Conservation (phyloP, 2,888 invertebrate genomes). For the Melanophora roralis region DNA sequence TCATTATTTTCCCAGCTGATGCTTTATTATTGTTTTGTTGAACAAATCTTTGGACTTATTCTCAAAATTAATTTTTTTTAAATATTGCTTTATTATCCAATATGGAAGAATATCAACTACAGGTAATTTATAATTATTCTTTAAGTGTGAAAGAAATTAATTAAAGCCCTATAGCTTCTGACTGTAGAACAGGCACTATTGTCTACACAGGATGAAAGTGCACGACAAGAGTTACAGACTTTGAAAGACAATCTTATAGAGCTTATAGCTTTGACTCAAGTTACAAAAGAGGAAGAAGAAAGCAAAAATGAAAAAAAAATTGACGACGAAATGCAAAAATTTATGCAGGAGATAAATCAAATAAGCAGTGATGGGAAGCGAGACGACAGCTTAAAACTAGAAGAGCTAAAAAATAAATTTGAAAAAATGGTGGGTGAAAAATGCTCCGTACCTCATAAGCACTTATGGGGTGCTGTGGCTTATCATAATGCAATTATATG, state of each 20-base stretch:
- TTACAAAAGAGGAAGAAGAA: constrained; percentile 73
- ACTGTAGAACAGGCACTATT: constrained; percentile 82
- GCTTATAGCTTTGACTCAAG: constrained; percentile 83
- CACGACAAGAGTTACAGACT: constrained; percentile 79
- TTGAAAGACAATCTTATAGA: constrained; percentile 83
- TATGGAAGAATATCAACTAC: constrained; percentile 67
- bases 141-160: not conserved
- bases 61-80: constrained; percentile 22
- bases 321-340: constrained; percentile 73
- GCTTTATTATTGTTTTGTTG: not conserved
- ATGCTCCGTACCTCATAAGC: constrained; percentile 90
- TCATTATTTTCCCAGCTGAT: not conserved
- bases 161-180: constrained; percentile 77
- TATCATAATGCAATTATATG: constrained; percentile 93
- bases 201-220: constrained; percentile 78
- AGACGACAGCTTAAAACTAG: constrained; percentile 23
- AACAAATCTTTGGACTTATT: not conserved
- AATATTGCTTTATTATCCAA: not conserved
- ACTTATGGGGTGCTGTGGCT: constrained; percentile 85
- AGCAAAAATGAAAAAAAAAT: constrained; percentile 45
- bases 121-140: constrained; percentile 60
- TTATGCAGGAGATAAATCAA: constrained; percentile 71
- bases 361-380: constrained; percentile 60
- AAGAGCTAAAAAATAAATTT: constrained; percentile 50
- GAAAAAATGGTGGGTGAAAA: constrained; percentile 86